Evolutionary conservation across 1,140 invertebrate species (phyloP).

Genomic region (Drosophila orena): DNA sequence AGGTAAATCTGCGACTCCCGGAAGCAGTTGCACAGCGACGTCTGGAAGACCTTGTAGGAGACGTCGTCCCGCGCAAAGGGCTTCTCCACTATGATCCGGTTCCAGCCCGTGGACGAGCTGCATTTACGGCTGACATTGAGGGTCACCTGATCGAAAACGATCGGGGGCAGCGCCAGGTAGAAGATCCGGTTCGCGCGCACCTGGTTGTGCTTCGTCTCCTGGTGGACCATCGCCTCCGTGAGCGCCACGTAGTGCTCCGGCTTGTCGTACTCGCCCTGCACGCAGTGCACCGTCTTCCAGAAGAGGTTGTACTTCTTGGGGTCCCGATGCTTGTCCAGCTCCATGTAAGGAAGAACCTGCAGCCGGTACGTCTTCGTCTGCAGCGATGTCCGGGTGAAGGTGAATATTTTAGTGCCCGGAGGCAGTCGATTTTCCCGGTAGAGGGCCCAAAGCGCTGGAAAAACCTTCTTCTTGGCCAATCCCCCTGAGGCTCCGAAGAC

Average conservation of each 20-base stretch:
- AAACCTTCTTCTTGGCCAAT: constrained; percentile 37
- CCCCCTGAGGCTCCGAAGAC: constrained; percentile 62
- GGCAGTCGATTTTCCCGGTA: constrained; percentile 62
- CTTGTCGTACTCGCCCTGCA: constrained; percentile 52
- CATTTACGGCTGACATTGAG: constrained; percentile 58
- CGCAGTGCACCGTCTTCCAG: constrained; percentile 55
- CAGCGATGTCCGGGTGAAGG: constrained; percentile 39
- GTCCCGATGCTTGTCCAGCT: constrained; percentile 39
- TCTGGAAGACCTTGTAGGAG: constrained; percentile 45
- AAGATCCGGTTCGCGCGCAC: constrained; percentile 57
- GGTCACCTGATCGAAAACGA: constrained; percentile 47
- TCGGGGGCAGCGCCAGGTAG: constrained; percentile 56
- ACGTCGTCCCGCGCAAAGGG: constrained; percentile 60
- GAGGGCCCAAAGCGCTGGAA: constrained; percentile 61
- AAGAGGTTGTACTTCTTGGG: constrained; percentile 65
- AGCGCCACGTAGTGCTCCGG: constrained; percentile 35
- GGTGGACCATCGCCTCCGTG: constrained; percentile 12
- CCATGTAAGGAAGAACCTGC: constrained; percentile 53
- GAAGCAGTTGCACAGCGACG: constrained; percentile 52
- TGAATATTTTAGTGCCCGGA: constrained; percentile 53
- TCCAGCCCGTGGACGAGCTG: constrained; percentile 42
- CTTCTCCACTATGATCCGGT: constrained; percentile 59
- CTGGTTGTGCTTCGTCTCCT: constrained; percentile 51
- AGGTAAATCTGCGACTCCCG: constrained; percentile 69
- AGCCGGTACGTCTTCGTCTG: constrained; percentile 43